These are phyloP conservation scores for Megalops atlanticus DNA, from an alignment of 2,113 vertebrate genomes.

Conservation along the genomic window DNA sequence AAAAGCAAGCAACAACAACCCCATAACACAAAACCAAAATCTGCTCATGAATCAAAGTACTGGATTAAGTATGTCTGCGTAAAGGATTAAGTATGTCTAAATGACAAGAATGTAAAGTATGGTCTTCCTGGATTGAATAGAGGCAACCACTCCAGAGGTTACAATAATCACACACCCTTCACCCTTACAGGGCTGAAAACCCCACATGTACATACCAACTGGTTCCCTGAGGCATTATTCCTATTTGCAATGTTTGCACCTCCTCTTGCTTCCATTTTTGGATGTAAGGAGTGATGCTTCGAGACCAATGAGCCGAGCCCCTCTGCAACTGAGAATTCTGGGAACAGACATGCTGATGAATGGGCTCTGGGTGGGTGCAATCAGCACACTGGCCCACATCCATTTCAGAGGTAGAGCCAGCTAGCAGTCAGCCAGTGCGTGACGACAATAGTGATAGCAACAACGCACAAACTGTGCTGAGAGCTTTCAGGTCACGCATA, in stretches of 20 bases:
- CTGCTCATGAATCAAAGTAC: too few relatives aligned
- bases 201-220: too few relatives aligned
- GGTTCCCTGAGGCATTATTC: not conserved
- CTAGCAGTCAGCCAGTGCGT: not conserved
- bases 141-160: not conserved
- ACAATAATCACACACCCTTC: too few relatives aligned
- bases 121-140: not conserved
- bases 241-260: not conserved
- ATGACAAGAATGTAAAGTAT: too few relatives aligned
- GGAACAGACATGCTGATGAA: slow-evolving; percentile 6
- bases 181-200: too few relatives aligned
- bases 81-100: too few relatives aligned
- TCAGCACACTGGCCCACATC: not conserved
- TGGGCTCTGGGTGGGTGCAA: not conserved
- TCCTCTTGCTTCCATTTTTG: not conserved
- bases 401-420: slow-evolving; percentile 3
- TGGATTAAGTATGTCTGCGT: too few relatives aligned
- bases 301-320: not conserved
- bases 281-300: not conserved
- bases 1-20: too few relatives aligned
- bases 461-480: not conserved
- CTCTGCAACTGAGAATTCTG: not conserved
- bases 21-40: too few relatives aligned
- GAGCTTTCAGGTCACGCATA: not conserved
- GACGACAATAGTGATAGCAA: not conserved